Conservation (phyloP, 2,797 vertebrate genomes). For the Clamator glandarius region DNA sequence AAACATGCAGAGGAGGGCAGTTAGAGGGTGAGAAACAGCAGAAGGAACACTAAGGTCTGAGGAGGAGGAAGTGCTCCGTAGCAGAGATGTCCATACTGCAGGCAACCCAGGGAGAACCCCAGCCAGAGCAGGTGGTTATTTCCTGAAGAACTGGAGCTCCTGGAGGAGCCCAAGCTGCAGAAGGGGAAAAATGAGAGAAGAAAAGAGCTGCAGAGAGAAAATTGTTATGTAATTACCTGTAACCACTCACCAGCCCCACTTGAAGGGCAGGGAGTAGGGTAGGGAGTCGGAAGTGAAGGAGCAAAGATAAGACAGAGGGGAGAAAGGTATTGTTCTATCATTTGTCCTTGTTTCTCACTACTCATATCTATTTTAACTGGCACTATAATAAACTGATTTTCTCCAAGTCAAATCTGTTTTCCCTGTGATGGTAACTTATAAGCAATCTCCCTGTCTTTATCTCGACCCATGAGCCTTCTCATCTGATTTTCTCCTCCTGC, state of each 20-base stretch:
- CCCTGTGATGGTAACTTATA: neutral
- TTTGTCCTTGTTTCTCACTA: neutral
- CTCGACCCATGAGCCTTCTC: neutral
- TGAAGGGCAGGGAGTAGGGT: neutral
- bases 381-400: neutral
- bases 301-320: neutral
- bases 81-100: neutral
- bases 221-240: neutral
- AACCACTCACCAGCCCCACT: neutral
- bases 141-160: neutral
- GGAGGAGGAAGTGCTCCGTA: neutral
- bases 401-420: neutral
- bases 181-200: neutral
- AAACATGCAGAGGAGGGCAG: neutral
- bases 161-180: neutral
- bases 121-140: neutral
- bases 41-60: neutral
- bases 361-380: too few species aligned
- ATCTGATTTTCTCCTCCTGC: neutral
- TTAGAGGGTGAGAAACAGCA: neutral
- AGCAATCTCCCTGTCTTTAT: neutral
- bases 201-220: neutral
- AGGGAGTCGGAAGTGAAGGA: neutral
- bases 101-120: neutral
- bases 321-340: neutral